phyloP scores from a whole-genome alignment of 2,113 vertebrate species.

The Psittacus erithacus region DNA sequence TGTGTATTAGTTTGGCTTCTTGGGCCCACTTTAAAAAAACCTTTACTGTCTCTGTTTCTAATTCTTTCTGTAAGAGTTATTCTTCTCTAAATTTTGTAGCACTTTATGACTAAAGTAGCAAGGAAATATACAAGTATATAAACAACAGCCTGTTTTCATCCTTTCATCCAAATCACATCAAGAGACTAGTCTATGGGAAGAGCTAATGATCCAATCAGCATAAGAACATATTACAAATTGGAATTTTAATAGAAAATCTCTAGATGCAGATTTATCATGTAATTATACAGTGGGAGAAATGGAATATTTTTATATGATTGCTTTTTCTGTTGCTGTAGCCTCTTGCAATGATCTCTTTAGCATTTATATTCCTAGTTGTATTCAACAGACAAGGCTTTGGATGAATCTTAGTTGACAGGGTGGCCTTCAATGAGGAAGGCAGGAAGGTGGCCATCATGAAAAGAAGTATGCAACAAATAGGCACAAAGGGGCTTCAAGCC shows the following conservation, averaged over 20 bases:
- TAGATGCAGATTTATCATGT: neutral
- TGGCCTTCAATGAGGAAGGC: neutral
- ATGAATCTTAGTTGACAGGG: neutral
- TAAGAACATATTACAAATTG: constrained; percentile 6
- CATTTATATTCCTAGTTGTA: neutral
- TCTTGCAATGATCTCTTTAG: neutral
- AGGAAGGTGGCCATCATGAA: neutral
- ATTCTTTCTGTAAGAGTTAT: neutral
- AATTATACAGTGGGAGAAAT: constrained; percentile 9
- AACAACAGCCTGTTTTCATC: neutral
- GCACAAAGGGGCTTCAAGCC: neutral
- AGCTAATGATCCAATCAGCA: constrained; percentile 30
- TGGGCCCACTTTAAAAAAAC: neutral
- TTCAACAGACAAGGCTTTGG: neutral
- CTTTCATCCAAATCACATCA: neutral
- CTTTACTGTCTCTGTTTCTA: neutral
- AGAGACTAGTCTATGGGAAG: neutral
- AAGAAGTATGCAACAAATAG: neutral
- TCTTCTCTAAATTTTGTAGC: neutral
- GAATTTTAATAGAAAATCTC: constrained; percentile 12
- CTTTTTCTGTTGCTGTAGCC: neutral
- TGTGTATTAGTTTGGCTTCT: neutral
- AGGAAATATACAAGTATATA: neutral
- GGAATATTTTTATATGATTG: neutral
- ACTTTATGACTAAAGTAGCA: neutral